phyloP scores from a whole-genome alignment of 1,140 invertebrate genomes.

The Megathymus violae region DNA sequence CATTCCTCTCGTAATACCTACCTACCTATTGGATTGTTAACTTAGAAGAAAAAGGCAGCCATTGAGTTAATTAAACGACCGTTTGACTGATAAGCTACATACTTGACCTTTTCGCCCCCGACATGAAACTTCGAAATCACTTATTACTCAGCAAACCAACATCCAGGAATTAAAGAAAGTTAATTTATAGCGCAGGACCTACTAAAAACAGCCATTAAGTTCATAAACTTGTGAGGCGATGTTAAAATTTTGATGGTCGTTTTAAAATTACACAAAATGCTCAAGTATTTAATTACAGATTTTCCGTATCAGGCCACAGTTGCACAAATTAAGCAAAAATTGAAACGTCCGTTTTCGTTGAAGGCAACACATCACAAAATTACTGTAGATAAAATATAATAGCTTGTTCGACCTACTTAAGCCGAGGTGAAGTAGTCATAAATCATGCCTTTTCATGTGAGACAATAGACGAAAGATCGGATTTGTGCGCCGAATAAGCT shows the following conservation, averaged over 20 bases:
- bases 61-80: conserved; percentile 8
- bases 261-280: no score
- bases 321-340: no score
- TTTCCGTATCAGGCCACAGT: no score
- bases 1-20: conserved; percentile 1
- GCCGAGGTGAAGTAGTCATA: conserved; percentile 2
- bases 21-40: conserved; percentile 7
- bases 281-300: no score
- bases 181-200: no score
- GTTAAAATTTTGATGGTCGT: no score
- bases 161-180: no score
- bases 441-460: conserved; percentile 19
- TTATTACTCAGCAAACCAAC: no score
- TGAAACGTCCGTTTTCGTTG: neutral
- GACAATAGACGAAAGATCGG: conserved; percentile 7
- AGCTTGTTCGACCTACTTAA: neutral
- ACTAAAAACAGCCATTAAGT: no score
- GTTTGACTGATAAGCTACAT: conserved; percentile 14
- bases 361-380: neutral
- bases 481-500: neutral
- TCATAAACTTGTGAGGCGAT: no score
- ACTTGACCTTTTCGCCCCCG: conserved; percentile 5
- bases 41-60: conserved; percentile 3
- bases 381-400: conserved; percentile 8
- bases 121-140: no score